Base-by-base conservation (phyloP, 1,140 invertebrate species). In the Apis florea region DNA sequence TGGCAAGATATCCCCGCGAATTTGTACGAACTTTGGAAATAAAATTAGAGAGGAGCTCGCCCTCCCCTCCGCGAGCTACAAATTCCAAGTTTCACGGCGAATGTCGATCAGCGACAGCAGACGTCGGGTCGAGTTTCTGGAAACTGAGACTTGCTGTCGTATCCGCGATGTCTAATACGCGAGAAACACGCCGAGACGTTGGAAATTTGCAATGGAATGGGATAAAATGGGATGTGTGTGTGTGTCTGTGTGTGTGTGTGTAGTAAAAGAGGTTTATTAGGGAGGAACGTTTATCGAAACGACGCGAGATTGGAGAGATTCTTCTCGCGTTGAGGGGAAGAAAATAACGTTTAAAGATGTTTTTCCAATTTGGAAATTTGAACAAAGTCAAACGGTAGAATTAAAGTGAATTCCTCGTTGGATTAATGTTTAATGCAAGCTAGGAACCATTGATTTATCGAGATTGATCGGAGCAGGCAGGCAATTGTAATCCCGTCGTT, bases 101-200 rank as follows among this genome's bases (percentile, higher is more conserved):
- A 72, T 69, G 61, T 73, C 78, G 78, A 79, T 79, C 59, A 72
- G 21, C 61, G 61, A 74, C 71, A 58, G 61, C 71, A 58, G 53
- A 74, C 53, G 79, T 74, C 79, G 61, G 19, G 51, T 1, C 19
- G 61, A 80, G 67, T 80, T 80, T 80, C 70, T 31, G 53, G 40
- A 67, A 51, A 66, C 40, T 66, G 69, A 73, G 56, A 73, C 68
- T 54, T 49, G 59, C 17, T 17, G 51, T 53, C 58, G 49, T 26
- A 40, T 19, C 63, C 51, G 51, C 74, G 53, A 63, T 40, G 5
- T 10, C 56, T 61, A 31, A 79, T 26, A 47, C 53, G 10, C 51
- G 63, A 15, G 49, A 49, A 69, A 77, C 67, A 53, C 66, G n/a
- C 3, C 12, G 8, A 59, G 67, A 79, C 67, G 67, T 26, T 19